Percentiles rank a stretch among this genome's conserved stretches.
Evolutionary conservation across 1,140 invertebrate genomes (phyloP).

Genomic region (Hycleus phaleratus): DNA sequence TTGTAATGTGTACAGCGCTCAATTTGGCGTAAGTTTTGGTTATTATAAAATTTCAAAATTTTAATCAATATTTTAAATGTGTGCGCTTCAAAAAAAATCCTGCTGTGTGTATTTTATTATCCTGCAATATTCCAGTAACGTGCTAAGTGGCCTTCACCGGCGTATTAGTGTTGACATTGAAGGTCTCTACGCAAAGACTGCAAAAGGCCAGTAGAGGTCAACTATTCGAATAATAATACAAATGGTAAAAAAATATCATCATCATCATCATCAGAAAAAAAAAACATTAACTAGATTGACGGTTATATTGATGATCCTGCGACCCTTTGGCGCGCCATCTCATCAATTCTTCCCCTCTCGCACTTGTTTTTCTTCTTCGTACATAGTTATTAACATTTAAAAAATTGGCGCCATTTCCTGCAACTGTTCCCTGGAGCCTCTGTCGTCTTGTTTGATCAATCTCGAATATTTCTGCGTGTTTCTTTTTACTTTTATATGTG

Average conservation of each 20-base stretch:
- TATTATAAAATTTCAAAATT: conserved; percentile 16
- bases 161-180: conserved; percentile 41
- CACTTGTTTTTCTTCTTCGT: too few species aligned
- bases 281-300: not conserved
- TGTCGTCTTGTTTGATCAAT: too few species aligned
- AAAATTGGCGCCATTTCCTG: too few species aligned
- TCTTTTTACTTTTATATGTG: conserved; percentile 15
- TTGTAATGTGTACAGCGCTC: conserved; percentile 27
- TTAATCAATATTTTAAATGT: conserved; percentile 17
- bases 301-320: not conserved
- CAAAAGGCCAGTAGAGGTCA: conserved; percentile 40
- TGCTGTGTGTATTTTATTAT: conserved; percentile 4
- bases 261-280: not conserved
- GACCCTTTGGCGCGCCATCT: not conserved
- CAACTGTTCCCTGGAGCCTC: too few species aligned
- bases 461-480: not conserved
- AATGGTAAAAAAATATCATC: conserved; percentile 7
- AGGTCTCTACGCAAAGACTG: conserved; percentile 39
- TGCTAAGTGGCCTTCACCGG: conserved; percentile 39
- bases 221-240: conserved; percentile 32
- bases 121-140: conserved; percentile 30
- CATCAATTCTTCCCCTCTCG: too few species aligned
- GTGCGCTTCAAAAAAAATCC: conserved; percentile 3
- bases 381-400: too few species aligned
- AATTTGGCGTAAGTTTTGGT: conserved; percentile 32